Conservation (phyloP, 2,888 invertebrate genomes). For the Nemotelus nigrinus region DNA sequence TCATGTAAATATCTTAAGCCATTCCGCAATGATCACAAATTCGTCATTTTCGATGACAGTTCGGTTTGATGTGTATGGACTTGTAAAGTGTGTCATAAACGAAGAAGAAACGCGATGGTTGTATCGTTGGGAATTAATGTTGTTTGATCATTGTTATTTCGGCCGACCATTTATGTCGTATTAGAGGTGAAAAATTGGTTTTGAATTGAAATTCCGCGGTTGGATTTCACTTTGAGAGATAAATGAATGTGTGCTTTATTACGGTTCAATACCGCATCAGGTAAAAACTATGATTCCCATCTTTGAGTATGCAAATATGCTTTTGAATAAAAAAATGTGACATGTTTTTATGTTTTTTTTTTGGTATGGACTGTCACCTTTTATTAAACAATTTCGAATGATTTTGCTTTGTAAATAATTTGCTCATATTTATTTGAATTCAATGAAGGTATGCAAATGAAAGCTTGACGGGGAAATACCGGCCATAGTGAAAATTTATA, state of each 20-base stretch:
- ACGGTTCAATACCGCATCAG: not conserved
- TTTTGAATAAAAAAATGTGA: too few relatives aligned
- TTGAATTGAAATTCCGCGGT: constrained; percentile 45
- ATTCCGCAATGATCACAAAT: constrained; percentile 37
- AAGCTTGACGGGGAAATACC: too few relatives aligned
- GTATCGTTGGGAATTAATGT: constrained; percentile 7
- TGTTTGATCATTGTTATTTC: constrained; percentile 31
- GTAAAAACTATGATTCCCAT: too few relatives aligned
- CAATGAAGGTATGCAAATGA: too few relatives aligned
- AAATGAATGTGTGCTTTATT: constrained; percentile 4
- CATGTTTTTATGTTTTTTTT: too few relatives aligned
- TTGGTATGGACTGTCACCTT: too few relatives aligned
- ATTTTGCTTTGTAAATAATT: too few relatives aligned
- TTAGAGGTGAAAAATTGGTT: constrained; percentile 44
- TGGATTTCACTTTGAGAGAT: constrained; percentile 40
- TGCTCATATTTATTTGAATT: too few relatives aligned
- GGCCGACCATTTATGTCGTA: constrained; percentile 42
- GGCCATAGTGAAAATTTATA: too few relatives aligned
- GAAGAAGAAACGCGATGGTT: not conserved
- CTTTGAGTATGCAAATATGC: too few relatives aligned
- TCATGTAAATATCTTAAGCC: constrained; percentile 37
- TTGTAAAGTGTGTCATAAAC: not conserved
- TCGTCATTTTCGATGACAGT: constrained; percentile 7
- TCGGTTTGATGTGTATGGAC: not conserved
- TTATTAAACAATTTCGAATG: too few relatives aligned